A percentile compares a stretch with the other conserved stretches of the same genome.
These are phyloP conservation scores for Druon quercuslanigerum DNA, from an alignment of 1,140 invertebrate species.

Conservation along the genomic window DNA sequence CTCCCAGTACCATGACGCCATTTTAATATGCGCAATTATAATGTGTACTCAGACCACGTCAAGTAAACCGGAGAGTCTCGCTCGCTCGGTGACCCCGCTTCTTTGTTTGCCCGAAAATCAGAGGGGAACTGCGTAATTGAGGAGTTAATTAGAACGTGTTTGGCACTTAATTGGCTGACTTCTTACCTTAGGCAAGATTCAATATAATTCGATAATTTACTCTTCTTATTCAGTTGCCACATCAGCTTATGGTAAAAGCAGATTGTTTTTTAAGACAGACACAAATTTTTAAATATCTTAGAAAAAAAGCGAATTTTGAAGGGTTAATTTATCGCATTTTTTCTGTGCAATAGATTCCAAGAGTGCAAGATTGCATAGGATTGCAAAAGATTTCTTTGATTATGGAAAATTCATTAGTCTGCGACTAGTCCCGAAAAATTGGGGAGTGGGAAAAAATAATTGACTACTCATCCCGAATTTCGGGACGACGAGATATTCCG, in stretches of 20 bases:
- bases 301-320: no score
- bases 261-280: no score
- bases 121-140: slow-evolving; percentile 70
- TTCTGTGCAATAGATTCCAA: no score
- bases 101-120: slow-evolving; percentile 70
- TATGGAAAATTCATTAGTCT: no score
- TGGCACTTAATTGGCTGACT: slow-evolving; percentile 65
- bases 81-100: slow-evolving; percentile 51
- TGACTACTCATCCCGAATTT: no score
- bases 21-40: slow-evolving; percentile 76
- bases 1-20: slow-evolving; percentile 63
- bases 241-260: neutral
- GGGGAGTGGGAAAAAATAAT: no score
- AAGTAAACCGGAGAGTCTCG: slow-evolving; percentile 3
- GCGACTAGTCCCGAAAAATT: no score
- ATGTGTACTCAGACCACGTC: slow-evolving; percentile 63
- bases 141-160: slow-evolving; percentile 73
- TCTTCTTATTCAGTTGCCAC: slow-evolving; percentile 31
- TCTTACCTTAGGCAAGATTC: neutral
- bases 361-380: no score
- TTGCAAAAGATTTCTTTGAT: no score
- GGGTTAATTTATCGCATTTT: no score
- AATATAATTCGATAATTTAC: slow-evolving; percentile 32
- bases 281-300: no score
- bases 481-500: no score